A percentile compares a stretch with the other conserved stretches of the same genome.
phyloP scores from a whole-genome alignment of 2,113 vertebrate genomes.

The Cyrtonyx montezumae region DNA sequence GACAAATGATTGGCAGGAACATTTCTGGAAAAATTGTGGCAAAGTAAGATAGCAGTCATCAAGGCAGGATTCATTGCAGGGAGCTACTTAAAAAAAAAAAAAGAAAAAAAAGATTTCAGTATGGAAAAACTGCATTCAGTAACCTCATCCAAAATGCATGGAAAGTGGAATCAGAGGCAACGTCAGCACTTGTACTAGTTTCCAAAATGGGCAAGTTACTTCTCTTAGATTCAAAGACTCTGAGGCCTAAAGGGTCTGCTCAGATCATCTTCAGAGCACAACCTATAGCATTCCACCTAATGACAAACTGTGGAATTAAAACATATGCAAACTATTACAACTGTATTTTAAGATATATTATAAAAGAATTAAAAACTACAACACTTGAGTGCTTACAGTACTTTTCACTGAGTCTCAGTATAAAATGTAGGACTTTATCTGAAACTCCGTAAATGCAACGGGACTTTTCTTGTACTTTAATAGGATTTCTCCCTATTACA shows the following conservation, averaged over 20 bases:
- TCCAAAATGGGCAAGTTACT: not conserved
- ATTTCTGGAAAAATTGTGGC: not conserved
- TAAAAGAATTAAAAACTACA: conserved; percentile 4
- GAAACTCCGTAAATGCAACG: not conserved
- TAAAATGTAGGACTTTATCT: not conserved
- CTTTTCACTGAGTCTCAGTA: not conserved
- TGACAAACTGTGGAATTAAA: not conserved
- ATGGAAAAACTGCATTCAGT: not conserved
- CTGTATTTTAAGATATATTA: not conserved
- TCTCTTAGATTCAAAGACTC: not conserved
- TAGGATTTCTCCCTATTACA: not conserved
- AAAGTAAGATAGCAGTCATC: not conserved
- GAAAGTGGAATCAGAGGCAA: not conserved
- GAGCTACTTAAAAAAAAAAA: not conserved
- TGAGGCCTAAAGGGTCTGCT: not conserved
- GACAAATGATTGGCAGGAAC: conserved; percentile 2
- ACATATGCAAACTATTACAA: not conserved
- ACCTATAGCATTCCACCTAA: not conserved
- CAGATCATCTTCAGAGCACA: not conserved
- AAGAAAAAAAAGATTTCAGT: not conserved
- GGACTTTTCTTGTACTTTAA: not conserved
- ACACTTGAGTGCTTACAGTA: not conserved
- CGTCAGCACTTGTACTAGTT: not conserved
- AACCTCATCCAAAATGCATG: not conserved
- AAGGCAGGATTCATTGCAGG: not conserved